phyloP scores from a whole-genome alignment of 1,140 invertebrate genomes.

The Psix sp. region DNA sequence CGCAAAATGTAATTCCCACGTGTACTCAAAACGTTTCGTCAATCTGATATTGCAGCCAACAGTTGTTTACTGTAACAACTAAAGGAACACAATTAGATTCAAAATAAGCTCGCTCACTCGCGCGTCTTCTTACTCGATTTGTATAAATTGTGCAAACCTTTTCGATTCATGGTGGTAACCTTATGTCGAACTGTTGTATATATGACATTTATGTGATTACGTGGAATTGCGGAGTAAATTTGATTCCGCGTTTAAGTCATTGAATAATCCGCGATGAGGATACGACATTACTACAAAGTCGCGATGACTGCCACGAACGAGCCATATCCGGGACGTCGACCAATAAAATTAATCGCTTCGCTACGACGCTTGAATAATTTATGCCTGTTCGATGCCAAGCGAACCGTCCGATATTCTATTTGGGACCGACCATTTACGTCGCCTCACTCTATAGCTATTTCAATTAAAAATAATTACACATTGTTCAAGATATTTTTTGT shows the following conservation, averaged over 20 bases:
- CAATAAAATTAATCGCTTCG: slow-evolving; percentile 74
- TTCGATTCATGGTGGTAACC: slow-evolving; percentile 5
- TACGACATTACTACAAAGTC: slow-evolving; percentile 64
- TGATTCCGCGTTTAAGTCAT: slow-evolving; percentile 42
- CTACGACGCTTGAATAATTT: slow-evolving; percentile 72
- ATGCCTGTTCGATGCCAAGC: slow-evolving; percentile 53
- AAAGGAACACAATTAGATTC: background rate
- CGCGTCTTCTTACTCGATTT: background rate
- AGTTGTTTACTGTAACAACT: background rate
- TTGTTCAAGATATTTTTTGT: background rate
- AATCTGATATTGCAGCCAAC: slow-evolving; percentile 4
- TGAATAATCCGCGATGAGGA: slow-evolving; percentile 41
- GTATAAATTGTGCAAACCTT: slow-evolving; percentile 12
- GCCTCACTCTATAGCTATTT: slow-evolving; percentile 27
- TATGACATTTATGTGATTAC: slow-evolving; percentile 39
- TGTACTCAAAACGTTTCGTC: slow-evolving; percentile 20
- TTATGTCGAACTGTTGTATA: slow-evolving; percentile 3
- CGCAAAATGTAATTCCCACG: slow-evolving; percentile 31
- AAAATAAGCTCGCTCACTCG: too few relatives aligned
- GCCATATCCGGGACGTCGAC: slow-evolving; percentile 70
- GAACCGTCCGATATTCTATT: slow-evolving; percentile 26
- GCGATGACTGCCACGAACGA: slow-evolving; percentile 64
- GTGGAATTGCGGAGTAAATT: slow-evolving; percentile 32
- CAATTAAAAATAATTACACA: slow-evolving; percentile 33
- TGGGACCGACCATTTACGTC: slow-evolving; percentile 6